A percentile compares a stretch with the other conserved stretches of the same genome.
phyloP scores from a whole-genome alignment of 1,140 invertebrate species.

The Diuraphis noxia region DNA sequence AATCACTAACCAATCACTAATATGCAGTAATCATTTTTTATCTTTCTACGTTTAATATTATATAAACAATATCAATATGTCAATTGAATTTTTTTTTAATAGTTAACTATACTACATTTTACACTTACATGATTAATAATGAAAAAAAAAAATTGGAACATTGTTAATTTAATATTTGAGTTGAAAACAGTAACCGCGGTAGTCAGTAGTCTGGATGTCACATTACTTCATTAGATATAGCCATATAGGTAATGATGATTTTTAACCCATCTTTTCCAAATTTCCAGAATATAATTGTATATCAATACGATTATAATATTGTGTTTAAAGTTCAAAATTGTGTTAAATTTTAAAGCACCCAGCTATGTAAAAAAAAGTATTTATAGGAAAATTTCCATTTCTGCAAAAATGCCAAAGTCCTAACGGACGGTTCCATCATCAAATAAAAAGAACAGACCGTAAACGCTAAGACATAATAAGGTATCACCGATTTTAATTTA shows the following conservation, averaged over 20 bases:
- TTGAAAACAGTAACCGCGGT: background rate
- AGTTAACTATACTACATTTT: background rate
- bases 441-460: too few species aligned
- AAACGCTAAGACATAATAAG: too few species aligned
- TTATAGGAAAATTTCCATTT: too few species aligned
- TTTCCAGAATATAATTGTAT: background rate
- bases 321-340: too few species aligned
- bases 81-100: too few species aligned
- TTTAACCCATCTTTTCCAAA: background rate
- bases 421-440: too few species aligned
- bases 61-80: background rate
- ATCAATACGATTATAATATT: too few species aligned
- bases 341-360: too few species aligned
- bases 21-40: background rate
- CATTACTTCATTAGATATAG: background rate
- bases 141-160: background rate
- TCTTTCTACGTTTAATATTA: background rate
- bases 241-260: background rate
- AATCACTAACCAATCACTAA: background rate
- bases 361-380: too few species aligned
- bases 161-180: background rate
- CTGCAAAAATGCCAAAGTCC: too few species aligned
- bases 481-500: background rate
- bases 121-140: background rate
- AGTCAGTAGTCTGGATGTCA: background rate